Percentiles rank a stretch among this genome's conserved stretches.
These are phyloP conservation scores for Pandemis cinnamomeana DNA, from an alignment of 2,888 invertebrate species.

Conservation along the genomic window DNA sequence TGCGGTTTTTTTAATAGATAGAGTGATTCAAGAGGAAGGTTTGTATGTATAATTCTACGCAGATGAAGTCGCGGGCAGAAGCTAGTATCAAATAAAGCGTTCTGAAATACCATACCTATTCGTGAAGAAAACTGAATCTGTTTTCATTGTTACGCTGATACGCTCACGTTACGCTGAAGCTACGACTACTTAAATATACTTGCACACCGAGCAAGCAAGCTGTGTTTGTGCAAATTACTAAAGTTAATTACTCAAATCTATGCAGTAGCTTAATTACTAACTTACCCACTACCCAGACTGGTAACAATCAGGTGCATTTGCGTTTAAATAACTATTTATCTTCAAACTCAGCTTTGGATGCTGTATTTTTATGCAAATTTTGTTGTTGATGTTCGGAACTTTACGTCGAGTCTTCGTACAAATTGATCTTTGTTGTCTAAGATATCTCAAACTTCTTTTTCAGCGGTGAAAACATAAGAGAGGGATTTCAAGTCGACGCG, in stretches of 20 bases:
- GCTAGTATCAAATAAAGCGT: background rate
- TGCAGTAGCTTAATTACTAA: constrained; percentile 1
- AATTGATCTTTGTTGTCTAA: background rate
- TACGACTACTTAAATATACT: too few species aligned
- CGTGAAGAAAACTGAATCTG: background rate
- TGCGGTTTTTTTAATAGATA: too few species aligned
- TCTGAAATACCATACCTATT: background rate
- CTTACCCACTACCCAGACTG: background rate
- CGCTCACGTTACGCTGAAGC: background rate
- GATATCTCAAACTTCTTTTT: background rate
- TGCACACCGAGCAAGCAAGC: background rate
- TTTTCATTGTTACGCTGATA: background rate
- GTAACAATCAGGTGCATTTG: background rate
- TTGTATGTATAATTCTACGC: too few species aligned
- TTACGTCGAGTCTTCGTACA: background rate
- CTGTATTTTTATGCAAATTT: background rate
- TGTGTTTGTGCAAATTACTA: background rate
- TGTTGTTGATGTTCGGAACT: background rate
- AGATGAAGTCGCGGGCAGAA: too few species aligned
- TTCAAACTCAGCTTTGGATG: background rate
- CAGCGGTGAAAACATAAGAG: background rate
- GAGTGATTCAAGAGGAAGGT: too few species aligned
- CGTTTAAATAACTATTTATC: background rate
- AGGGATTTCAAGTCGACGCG: too few species aligned
- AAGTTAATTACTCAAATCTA: background rate